Evolutionary conservation across 2,888 invertebrate genomes (phyloP).

Genomic region (Diploptera punctata): DNA sequence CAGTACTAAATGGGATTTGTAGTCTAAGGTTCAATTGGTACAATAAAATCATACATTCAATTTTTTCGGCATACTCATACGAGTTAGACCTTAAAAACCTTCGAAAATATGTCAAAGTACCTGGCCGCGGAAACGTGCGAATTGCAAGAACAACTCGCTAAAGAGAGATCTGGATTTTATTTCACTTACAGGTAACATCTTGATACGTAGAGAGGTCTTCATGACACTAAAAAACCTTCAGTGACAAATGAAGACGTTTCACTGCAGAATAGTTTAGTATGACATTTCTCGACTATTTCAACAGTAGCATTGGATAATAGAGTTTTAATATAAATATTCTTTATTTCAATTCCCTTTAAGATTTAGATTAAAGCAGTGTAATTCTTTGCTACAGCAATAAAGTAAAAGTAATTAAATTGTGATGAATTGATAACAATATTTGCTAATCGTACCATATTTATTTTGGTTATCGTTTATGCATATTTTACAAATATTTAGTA

Average conservation of each 20-base stretch:
- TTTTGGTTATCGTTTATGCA: background rate
- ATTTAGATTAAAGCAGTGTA: background rate
- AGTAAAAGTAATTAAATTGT: background rate
- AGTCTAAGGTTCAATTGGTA: no score
- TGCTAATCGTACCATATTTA: background rate
- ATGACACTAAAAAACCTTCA: background rate
- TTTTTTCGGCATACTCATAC: no score
- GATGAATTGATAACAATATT: background rate
- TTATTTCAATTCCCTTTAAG: conserved; percentile 3
- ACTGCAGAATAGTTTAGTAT: background rate
- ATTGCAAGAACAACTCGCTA: background rate
- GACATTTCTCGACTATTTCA: background rate
- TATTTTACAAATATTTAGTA: no score
- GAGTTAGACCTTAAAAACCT: no score
- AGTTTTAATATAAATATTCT: background rate
- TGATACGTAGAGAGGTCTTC: background rate
- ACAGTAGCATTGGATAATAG: background rate
- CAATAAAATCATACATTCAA: no score
- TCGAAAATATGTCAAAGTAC: no score
- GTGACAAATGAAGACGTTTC: background rate
- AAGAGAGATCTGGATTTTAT: background rate
- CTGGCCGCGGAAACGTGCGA: no score
- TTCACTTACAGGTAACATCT: background rate
- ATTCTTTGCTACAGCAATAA: background rate
- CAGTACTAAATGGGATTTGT: no score